phyloP scores from a whole-genome alignment of 2,113 vertebrate species.

The Pygoscelis adeliae region DNA sequence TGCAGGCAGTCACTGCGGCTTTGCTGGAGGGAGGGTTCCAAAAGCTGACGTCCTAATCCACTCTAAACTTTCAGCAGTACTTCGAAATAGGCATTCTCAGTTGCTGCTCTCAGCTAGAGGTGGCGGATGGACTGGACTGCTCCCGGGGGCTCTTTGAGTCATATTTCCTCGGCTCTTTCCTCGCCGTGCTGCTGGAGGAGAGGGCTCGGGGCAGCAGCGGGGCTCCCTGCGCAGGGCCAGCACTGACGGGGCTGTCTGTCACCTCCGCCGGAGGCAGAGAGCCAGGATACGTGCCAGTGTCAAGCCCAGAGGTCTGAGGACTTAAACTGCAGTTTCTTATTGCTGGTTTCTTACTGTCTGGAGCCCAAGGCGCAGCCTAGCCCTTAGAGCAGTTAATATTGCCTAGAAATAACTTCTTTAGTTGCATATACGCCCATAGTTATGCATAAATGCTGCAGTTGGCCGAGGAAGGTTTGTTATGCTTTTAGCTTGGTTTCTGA shows the following conservation, averaged over 20 bases:
- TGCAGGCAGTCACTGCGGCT: not conserved
- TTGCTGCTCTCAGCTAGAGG: not conserved
- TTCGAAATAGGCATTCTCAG: not conserved
- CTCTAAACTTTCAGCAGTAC: not conserved
- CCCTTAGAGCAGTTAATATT: not conserved
- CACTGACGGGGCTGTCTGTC: not conserved
- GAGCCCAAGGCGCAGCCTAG: not conserved
- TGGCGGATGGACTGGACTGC: not conserved
- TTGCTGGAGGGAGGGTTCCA: not conserved
- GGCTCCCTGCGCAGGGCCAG: fast-evolving
- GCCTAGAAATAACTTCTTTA: not conserved
- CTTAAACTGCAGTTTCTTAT: not conserved
- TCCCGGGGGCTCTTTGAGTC: not conserved
- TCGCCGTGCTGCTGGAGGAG: not conserved
- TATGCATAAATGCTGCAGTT: not conserved
- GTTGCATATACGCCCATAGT: not conserved
- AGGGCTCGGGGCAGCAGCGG: fast-evolving
- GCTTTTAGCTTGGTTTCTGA: not conserved
- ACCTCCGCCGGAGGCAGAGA: not conserved
- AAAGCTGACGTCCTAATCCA: not conserved
- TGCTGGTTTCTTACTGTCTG: not conserved
- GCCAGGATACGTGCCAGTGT: not conserved
- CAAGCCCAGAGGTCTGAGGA: not conserved
- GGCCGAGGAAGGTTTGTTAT: not conserved
- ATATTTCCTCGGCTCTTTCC: not conserved